Evolutionary conservation across 2,113 vertebrate genomes (phyloP), one percentile per base, ranked within the genome.

Genomic region (Onychostoma macrolepis): DNA sequence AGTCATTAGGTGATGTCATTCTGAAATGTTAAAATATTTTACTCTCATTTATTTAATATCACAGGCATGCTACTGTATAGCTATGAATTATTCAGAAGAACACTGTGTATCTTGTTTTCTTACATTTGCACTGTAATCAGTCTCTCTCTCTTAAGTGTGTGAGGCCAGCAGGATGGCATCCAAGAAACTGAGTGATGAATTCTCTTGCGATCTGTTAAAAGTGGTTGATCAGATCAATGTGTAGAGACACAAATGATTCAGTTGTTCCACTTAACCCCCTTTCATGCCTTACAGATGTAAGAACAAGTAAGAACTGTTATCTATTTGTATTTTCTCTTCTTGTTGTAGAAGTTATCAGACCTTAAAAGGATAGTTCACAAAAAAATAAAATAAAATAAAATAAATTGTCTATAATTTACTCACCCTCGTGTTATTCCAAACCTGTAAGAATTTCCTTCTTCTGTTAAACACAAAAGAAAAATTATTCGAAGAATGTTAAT

Each of bases 81-180:
- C 38, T 4, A 91, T 90, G n/a, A 78, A 91, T 91, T 91, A 92
- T 91, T 92, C 45, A 92, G 88, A 24, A 67, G 26, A 75, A 8
- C 8, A 26, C 21, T 12, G 45, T 48, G 76, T 28, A 24, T 65
- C 83, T 61, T 79, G 61, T 80, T 78, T 28, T 61, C 36, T 67
- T 63, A 43, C 17, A 76, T 19, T 67, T 41, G 43, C 11, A 43
- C 41, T 67, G 38, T 75, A 45, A 77, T 80, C 24, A 36, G n/a
- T 79, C 78, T 80, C 56, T 80, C 77, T 80, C 7, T 83, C 65
- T 71, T 41, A 72, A 24, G 36, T 24, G 41, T 83, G 56, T 80
- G 63, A 38, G 81, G 33, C 13, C 10, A 43, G 36, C 79, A 65
- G 58, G 58, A 81, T 19, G 2, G 7, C 17, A 65, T 26, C 13